phyloP scores from a whole-genome alignment of 2,113 vertebrate species.

The Trematocara marginatum region DNA sequence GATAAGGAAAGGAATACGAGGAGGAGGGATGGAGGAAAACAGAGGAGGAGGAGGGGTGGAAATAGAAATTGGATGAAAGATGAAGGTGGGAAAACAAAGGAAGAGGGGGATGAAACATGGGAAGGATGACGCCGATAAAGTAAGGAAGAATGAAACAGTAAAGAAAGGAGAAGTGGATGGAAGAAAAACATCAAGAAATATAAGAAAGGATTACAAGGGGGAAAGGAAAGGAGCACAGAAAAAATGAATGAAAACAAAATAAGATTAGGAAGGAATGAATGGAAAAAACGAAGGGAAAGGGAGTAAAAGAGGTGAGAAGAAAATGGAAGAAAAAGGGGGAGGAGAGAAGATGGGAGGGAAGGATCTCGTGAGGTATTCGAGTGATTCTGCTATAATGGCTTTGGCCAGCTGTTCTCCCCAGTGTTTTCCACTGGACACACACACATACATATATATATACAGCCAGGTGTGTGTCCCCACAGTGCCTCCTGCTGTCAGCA shows the following conservation, averaged over 20 bases:
- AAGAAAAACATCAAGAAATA: neutral
- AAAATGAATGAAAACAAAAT: neutral
- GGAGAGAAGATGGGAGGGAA: neutral
- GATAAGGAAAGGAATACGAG: neutral
- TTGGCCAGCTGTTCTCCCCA: slow-evolving; percentile 79
- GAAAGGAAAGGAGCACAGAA: neutral
- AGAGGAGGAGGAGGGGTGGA: neutral
- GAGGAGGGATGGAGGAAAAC: neutral
- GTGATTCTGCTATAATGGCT: slow-evolving; percentile 40
- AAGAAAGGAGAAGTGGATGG: neutral
- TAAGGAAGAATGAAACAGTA: neutral
- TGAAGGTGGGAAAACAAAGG: neutral
- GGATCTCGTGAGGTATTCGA: neutral
- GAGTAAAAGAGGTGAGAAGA: neutral
- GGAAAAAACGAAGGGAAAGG: neutral
- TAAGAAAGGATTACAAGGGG: neutral
- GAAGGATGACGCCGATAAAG: neutral
- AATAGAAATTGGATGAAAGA: neutral
- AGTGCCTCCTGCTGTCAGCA: slow-evolving; percentile 37
- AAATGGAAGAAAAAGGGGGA: neutral
- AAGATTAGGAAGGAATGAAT: neutral
- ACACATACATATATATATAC: neutral
- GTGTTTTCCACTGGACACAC: neutral
- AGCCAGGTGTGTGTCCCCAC: neutral
- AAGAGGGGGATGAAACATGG: neutral